A percentile compares a stretch with the other conserved stretches of the same genome.
These are phyloP conservation scores for Cryptus viduatorius DNA, from an alignment of 2,888 invertebrate genomes.

Conservation along the genomic window DNA sequence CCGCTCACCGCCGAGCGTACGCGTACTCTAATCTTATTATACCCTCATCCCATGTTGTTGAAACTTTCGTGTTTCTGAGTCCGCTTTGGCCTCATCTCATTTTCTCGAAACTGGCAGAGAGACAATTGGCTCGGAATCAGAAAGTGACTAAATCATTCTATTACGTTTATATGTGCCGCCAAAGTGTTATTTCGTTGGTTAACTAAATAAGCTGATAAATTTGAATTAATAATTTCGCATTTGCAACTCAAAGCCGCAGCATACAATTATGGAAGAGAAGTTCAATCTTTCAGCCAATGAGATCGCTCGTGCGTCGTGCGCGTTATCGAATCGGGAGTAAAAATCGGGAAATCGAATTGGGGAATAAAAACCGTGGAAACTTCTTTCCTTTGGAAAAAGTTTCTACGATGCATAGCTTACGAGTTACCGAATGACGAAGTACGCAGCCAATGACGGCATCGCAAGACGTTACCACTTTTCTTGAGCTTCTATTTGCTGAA, in stretches of 20 bases:
- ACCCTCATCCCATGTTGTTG: neutral
- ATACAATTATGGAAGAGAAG: neutral
- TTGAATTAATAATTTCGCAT: neutral
- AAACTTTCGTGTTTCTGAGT: constrained; percentile 12
- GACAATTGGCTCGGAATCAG: constrained; percentile 48
- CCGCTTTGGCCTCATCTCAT: constrained; percentile 30
- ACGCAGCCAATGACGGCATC: constrained; percentile 2
- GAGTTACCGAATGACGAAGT: neutral
- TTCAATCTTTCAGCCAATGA: neutral
- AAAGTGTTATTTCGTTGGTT: neutral
- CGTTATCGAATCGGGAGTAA: neutral
- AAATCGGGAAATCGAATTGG: neutral
- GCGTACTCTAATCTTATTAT: constrained; percentile 31
- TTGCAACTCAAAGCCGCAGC: neutral
- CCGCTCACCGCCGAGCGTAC: constrained; percentile 34
- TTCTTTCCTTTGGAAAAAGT: neutral
- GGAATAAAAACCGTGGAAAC: neutral
- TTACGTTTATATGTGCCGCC: constrained; percentile 22
- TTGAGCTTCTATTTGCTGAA: neutral
- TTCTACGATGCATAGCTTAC: neutral
- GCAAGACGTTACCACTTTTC: constrained; percentile 10
- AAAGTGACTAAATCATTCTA: constrained; percentile 52
- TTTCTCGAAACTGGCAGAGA: constrained; percentile 13
- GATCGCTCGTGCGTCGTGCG: neutral
- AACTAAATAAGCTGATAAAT: neutral